phyloP scores from a whole-genome alignment of 2,797 vertebrate species.

The Sebastes steindachneri region DNA sequence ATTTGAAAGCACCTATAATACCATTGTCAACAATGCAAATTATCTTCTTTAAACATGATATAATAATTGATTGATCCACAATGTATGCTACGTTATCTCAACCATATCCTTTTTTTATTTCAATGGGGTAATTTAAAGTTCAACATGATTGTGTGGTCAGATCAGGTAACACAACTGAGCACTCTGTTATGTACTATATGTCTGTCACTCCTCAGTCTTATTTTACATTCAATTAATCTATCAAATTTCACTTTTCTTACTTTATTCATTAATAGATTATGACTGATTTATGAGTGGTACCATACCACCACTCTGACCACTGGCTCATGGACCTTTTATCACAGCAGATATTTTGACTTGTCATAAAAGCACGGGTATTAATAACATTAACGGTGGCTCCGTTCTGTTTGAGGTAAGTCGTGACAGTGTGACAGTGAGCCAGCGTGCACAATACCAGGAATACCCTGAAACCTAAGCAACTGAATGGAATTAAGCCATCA shows the following conservation, averaged over 20 bases:
- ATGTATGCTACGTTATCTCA: background rate
- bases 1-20: background rate
- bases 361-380: background rate
- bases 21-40: background rate
- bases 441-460: background rate
- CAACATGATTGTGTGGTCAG: background rate
- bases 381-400: background rate
- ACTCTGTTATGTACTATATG: too few species aligned
- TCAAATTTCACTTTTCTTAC: background rate
- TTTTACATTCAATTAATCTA: background rate
- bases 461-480: background rate
- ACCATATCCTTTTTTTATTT: background rate
- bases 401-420: too few species aligned
- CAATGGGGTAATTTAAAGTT: background rate
- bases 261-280: background rate
- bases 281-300: background rate
- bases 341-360: background rate
- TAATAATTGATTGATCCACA: background rate
- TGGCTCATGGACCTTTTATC: background rate
- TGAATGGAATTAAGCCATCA: background rate
- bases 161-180: background rate
- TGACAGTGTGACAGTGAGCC: too few species aligned
- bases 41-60: background rate
- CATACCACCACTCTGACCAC: background rate
- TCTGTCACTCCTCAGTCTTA: background rate